These are phyloP conservation scores for Rhodophaea formosa DNA, from an alignment of 2,888 invertebrate genomes.

Conservation along the genomic window DNA sequence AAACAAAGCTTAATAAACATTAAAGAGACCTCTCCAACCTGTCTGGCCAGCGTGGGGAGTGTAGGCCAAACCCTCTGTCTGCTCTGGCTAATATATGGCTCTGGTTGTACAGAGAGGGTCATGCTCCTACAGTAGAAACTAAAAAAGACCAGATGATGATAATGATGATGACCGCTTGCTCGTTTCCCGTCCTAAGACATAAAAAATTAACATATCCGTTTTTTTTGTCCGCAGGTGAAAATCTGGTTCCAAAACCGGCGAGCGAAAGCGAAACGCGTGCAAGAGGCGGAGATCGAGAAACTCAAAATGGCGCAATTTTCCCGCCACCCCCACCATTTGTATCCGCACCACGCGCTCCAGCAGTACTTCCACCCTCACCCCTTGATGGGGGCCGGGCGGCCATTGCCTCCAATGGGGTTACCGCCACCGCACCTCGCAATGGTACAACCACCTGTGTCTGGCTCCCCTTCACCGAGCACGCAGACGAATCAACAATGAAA, in stretches of 20 bases:
- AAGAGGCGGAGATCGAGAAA: slow-evolving; percentile 98
- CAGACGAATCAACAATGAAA: slow-evolving; percentile 50
- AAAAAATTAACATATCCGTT: slow-evolving; percentile 23
- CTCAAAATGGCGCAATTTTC: slow-evolving; percentile 89
- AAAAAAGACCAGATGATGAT: too few species aligned
- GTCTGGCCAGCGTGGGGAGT: too few species aligned
- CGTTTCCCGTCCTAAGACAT: too few species aligned
- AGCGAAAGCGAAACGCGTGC: slow-evolving; percentile 97
- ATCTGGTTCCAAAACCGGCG: slow-evolving; percentile 97
- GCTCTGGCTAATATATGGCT: too few species aligned
- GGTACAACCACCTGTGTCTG: slow-evolving; percentile 70
- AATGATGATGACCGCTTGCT: too few species aligned
- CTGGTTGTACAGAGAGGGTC: too few species aligned
- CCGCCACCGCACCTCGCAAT: slow-evolving; percentile 64
- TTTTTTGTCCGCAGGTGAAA: slow-evolving; percentile 85
- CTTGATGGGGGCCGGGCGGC: slow-evolving; percentile 78
- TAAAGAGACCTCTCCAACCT: too few species aligned
- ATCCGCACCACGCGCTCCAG: slow-evolving; percentile 82
- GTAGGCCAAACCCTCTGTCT: too few species aligned
- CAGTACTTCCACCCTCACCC: slow-evolving; percentile 83
- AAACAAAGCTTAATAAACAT: too few species aligned
- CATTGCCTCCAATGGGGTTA: slow-evolving; percentile 71
- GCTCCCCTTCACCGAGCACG: slow-evolving; percentile 69
- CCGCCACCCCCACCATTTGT: slow-evolving; percentile 81
- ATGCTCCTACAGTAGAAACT: too few species aligned